A percentile compares a stretch with the other conserved stretches of the same genome.
These are phyloP conservation scores for Pseudorectes ferrugineus DNA, from an alignment of 2,113 vertebrate species.

Conservation along the genomic window DNA sequence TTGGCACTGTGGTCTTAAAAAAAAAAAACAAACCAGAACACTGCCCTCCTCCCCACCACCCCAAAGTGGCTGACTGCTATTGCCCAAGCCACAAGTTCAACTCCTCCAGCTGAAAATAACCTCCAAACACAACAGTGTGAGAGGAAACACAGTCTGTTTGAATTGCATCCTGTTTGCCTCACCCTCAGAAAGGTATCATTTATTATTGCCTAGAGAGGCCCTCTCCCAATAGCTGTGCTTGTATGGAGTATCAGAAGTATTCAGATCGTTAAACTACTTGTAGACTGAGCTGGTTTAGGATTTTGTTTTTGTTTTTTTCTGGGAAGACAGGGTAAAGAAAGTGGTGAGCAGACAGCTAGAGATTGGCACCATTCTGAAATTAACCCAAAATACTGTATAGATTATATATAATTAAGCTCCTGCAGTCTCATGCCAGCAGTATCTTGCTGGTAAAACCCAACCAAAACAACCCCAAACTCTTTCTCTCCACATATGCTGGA, in stretches of 20 bases:
- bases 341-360: not conserved
- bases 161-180: constrained; percentile 21
- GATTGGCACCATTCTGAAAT: not conserved
- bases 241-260: not conserved
- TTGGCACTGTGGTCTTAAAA: not conserved
- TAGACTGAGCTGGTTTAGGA: not conserved
- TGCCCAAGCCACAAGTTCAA: not conserved
- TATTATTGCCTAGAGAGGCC: not conserved
- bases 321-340: not conserved
- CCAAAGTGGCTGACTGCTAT: not conserved
- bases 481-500: not conserved
- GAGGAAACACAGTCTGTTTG: not conserved
- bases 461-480: not conserved
- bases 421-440: not conserved
- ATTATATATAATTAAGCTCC: not conserved
- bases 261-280: not conserved
- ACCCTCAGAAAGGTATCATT: not conserved
- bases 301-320: not conserved
- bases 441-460: not conserved
- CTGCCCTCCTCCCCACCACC: not conserved
- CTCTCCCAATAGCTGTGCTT: not conserved
- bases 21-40: not conserved
- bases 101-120: not conserved
- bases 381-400: not conserved
- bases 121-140: not conserved